Conservation (phyloP, 1,140 invertebrate species). For the Drosophila littoralis region DNA sequence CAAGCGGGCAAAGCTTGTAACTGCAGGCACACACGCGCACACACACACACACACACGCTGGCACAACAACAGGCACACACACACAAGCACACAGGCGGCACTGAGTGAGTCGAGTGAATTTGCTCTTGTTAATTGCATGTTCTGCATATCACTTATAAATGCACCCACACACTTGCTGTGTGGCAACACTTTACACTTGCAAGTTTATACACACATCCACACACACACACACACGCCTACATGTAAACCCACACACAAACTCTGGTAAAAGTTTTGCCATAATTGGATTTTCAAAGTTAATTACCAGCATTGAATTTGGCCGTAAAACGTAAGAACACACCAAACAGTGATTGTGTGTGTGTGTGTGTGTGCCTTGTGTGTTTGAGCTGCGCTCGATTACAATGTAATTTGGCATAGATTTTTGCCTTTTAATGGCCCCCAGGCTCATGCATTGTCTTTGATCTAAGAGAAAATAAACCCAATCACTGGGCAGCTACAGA, state of each 20-base stretch:
- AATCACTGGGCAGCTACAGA: conserved; percentile 9
- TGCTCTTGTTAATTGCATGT: conserved; percentile 83
- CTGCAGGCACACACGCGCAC: conserved; percentile 15
- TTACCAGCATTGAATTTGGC: conserved; percentile 82
- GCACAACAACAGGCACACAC: conserved; percentile 1
- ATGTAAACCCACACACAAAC: conserved; percentile 39
- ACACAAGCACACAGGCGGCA: not conserved
- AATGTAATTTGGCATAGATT: conserved; percentile 74
- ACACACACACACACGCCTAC: conserved; percentile 13
- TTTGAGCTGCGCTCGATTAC: conserved; percentile 57
- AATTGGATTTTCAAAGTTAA: conserved; percentile 84
- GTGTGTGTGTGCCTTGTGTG: conserved; percentile 1
- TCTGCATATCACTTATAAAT: conserved; percentile 83
- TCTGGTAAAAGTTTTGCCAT: conserved; percentile 80
- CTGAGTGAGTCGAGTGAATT: conserved; percentile 62
- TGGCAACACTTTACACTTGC: conserved; percentile 45
- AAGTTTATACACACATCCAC: conserved; percentile 15
- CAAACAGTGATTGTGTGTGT: conserved; percentile 3
- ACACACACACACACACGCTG: not conserved
- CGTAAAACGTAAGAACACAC: conserved; percentile 70
- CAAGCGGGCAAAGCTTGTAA: conserved; percentile 19
- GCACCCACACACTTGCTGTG: conserved; percentile 40
- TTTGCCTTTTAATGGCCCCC: conserved; percentile 64
- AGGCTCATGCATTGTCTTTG: conserved; percentile 16
- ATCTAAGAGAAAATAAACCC: conserved; percentile 8